Percentiles rank a stretch among this genome's conserved stretches.
phyloP scores from a whole-genome alignment of 1,140 invertebrate species.

The Drosophila tsacasi region DNA sequence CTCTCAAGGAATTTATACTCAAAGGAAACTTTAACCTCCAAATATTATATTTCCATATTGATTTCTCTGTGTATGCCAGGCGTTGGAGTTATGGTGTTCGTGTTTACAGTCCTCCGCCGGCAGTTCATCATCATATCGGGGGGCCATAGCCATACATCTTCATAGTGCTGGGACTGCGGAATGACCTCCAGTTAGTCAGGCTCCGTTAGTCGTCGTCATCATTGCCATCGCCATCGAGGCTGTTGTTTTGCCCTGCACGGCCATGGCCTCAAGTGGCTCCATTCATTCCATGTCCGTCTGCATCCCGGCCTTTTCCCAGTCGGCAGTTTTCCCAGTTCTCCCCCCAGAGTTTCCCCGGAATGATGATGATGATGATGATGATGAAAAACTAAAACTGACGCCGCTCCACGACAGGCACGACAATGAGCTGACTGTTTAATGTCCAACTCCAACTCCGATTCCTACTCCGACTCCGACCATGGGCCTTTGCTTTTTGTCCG shows the following conservation, averaged over 20 bases:
- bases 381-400: conserved; percentile 75
- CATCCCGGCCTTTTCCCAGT: conserved; percentile 30
- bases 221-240: conserved; percentile 27
- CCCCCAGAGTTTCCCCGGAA: conserved; percentile 3
- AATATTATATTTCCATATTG: no score
- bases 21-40: fast-evolving
- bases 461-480: background rate
- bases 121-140: conserved; percentile 70
- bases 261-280: conserved; percentile 76
- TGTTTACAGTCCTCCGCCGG: conserved; percentile 21
- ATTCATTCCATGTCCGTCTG: conserved; percentile 52
- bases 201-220: conserved; percentile 44
- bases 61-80: conserved; percentile 21
- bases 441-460: conserved; percentile 20
- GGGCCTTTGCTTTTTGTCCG: conserved; percentile 27
- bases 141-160: conserved; percentile 64
- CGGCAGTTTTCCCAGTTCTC: conserved; percentile 19
- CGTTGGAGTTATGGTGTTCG: conserved; percentile 25
- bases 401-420: conserved; percentile 68
- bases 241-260: conserved; percentile 58
- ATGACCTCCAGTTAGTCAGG: conserved; percentile 71
- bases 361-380: conserved; percentile 62
- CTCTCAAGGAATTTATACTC: background rate
- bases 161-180: conserved; percentile 56
- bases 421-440: conserved; percentile 81